Percentiles rank a stretch among this genome's conserved stretches.
phyloP scores from a whole-genome alignment of 1,140 invertebrate genomes.

The Cardiocondyla obscurior region DNA sequence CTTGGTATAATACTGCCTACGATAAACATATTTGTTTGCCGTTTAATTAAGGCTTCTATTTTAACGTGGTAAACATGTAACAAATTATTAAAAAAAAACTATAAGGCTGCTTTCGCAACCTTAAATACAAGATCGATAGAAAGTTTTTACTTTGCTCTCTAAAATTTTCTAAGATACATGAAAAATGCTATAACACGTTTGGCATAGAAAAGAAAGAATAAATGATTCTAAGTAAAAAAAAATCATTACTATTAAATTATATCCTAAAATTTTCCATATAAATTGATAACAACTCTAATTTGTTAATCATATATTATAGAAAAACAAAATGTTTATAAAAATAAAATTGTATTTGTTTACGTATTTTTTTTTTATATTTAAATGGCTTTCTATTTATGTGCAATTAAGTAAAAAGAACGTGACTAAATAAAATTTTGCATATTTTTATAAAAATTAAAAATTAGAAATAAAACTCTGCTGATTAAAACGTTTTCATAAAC shows the following conservation, averaged over 20 bases:
- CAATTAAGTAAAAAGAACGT: neutral
- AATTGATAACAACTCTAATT: neutral
- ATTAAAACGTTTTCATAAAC: slow-evolving; percentile 13
- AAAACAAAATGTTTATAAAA: neutral
- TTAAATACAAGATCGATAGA: slow-evolving; percentile 14
- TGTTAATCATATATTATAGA: neutral
- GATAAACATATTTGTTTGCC: slow-evolving; percentile 1
- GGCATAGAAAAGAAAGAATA: neutral
- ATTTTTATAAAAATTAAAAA: slow-evolving; percentile 10
- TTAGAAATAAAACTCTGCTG: neutral
- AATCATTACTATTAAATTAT: neutral
- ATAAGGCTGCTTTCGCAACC: neutral
- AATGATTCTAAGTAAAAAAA: neutral
- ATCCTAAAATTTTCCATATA: neutral
- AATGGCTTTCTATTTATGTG: neutral
- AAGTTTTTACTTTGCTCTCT: neutral
- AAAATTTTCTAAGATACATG: slow-evolving; percentile 16
- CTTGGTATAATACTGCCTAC: neutral
- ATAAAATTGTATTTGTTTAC: neutral
- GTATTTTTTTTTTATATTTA: too few relatives aligned
- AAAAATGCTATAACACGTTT: slow-evolving; percentile 9
- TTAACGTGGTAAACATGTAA: slow-evolving; percentile 8
- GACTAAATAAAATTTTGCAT: neutral
- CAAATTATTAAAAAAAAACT: slow-evolving; percentile 21
- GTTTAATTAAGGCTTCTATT: slow-evolving; percentile 5